Percentiles rank a stretch among this genome's conserved stretches.
These are phyloP conservation scores for Leistus spinibarbis DNA, from an alignment of 2,888 invertebrate genomes.

Conservation along the genomic window DNA sequence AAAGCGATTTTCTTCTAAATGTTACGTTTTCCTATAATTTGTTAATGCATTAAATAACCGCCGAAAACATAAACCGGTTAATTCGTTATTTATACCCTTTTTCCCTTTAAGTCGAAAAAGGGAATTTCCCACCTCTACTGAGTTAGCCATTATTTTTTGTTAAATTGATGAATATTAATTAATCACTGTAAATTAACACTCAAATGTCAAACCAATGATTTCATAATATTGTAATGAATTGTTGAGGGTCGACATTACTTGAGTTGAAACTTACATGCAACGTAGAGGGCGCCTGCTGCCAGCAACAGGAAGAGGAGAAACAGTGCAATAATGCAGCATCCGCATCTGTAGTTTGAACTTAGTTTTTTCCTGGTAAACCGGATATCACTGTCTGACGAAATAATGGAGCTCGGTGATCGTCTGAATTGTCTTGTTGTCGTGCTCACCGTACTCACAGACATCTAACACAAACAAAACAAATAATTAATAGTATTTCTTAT, in stretches of 20 bases:
- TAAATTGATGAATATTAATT: too few species aligned
- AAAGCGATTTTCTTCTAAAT: too few species aligned
- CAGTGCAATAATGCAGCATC: constrained; percentile 85
- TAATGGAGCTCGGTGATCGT: constrained; percentile 75
- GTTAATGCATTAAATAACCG: too few species aligned
- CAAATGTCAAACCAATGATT: too few species aligned
- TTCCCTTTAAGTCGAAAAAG: too few species aligned
- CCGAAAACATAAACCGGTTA: too few species aligned
- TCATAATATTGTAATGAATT: not conserved
- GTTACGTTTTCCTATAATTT: too few species aligned
- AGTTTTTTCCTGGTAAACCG: constrained; percentile 85
- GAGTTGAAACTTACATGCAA: constrained; percentile 73
- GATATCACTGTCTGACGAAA: constrained; percentile 88
- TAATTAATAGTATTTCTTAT: not conserved
- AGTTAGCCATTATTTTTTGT: too few species aligned
- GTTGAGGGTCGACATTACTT: not conserved
- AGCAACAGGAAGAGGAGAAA: constrained; percentile 80
- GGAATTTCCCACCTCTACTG: not conserved
- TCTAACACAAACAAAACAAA: constrained; percentile 52
- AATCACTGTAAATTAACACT: too few species aligned
- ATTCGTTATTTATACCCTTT: too few species aligned
- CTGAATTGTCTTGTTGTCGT: constrained; percentile 59
- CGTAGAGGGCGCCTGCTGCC: constrained; percentile 69
- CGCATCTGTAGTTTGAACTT: constrained; percentile 83
- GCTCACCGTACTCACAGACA: constrained; percentile 59